Evolutionary conservation across 35 echinoderm and acorn worm species (phyloP).

Genomic region (Heliocidaris erythrogramma): DNA sequence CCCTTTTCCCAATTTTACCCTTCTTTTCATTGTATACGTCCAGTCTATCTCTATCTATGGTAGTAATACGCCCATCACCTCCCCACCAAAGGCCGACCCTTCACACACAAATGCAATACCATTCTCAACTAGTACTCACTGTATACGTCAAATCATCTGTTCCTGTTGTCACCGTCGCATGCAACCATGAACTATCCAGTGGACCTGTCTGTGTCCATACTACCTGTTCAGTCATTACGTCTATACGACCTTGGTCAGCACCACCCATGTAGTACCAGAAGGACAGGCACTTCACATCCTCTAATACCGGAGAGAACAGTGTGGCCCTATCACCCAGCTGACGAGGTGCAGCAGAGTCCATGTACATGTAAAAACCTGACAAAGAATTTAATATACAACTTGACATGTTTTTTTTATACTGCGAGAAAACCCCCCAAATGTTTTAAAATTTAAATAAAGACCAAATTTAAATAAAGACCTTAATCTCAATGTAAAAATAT

Average conservation of each 20-base stretch:
- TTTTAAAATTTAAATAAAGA: no score
- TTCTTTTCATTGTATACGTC: no score
- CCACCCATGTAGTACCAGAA: slow-evolving; percentile 86
- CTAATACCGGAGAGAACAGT: slow-evolving; percentile 43
- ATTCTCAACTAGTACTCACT: not conserved
- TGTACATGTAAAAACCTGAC: slow-evolving; percentile 65
- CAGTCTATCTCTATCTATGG: no score
- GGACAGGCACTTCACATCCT: slow-evolving; percentile 64
- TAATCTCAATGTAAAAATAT: no score
- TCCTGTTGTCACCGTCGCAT: slow-evolving; percentile 56
- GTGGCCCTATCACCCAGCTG: slow-evolving; percentile 41
- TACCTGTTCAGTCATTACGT: not conserved
- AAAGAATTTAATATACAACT: not conserved
- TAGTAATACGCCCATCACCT: no score
- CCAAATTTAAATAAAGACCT: no score
- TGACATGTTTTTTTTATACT: no score
- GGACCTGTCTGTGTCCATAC: slow-evolving; percentile 57
- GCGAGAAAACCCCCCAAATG: no score
- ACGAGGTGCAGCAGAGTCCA: slow-evolving; percentile 65
- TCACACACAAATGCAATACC: no score
- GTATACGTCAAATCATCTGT: not conserved
- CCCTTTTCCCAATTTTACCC: no score
- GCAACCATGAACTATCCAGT: slow-evolving; percentile 61
- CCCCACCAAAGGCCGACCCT: no score
- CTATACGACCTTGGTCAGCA: not conserved